phyloP scores from a whole-genome alignment of 2,113 vertebrate genomes.

The Cercopithecus mona region DNA sequence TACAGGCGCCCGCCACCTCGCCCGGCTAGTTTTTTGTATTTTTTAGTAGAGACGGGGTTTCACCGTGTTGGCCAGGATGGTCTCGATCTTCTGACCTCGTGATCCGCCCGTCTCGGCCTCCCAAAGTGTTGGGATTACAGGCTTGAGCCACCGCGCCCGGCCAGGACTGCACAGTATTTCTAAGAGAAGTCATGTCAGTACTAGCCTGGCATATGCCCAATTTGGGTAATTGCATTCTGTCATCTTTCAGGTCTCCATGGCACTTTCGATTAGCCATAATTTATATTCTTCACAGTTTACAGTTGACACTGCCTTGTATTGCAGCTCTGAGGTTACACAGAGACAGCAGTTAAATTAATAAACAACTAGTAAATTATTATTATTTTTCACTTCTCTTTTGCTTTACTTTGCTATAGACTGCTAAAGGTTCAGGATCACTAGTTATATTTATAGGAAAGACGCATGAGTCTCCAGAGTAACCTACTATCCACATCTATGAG shows the following conservation, averaged over 20 bases:
- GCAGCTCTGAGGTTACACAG: background rate
- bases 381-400: constrained; percentile 11
- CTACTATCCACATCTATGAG: background rate
- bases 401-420: background rate
- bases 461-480: background rate
- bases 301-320: background rate
- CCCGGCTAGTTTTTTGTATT: too few species aligned
- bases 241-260: constrained; percentile 40
- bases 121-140: too few species aligned
- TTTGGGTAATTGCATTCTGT: constrained; percentile 57
- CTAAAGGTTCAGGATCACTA: background rate
- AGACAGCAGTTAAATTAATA: constrained; percentile 40
- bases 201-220: background rate
- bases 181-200: background rate
- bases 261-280: constrained; percentile 61
- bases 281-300: constrained; percentile 57
- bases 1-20: too few species aligned
- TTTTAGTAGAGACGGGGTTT: too few species aligned
- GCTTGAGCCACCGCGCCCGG: too few species aligned
- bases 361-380: background rate
- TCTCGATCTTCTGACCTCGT: too few species aligned
- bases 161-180: background rate
- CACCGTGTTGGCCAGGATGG: too few species aligned
- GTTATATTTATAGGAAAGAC: background rate
- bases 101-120: too few species aligned